Evolutionary conservation across 2,113 vertebrate genomes (phyloP), one percentile per base, ranked within the genome.

Genomic region (Anhinga anhinga): DNA sequence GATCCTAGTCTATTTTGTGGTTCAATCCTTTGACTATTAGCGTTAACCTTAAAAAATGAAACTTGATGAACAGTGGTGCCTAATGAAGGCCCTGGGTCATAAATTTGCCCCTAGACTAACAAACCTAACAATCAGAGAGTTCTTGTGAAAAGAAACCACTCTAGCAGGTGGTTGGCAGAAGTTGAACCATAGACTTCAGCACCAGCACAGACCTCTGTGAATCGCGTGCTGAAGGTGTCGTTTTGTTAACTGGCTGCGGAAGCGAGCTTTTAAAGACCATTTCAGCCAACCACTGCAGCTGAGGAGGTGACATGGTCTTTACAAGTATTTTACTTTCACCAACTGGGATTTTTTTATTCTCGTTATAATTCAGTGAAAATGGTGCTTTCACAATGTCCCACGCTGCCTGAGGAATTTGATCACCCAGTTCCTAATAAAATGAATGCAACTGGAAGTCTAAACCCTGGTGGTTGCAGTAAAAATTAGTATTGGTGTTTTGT

Each of bases 311-410:
- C 65, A 62, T 0, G 17, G 71, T 82, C 86, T 95, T 96, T 94
- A 89, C 90, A 84, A 93, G 95, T 47, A 19, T 91, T 94, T 95
- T 62, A 53, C 77, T 95, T 81, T 61, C 80, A 73, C 89, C 83
- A 47, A 91, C 63, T 70, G 92, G 92, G 93, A 45, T 73, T 81
- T 94, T n/a, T 44, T 95, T 47, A 70, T 65, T 53, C 89, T 80
- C 4, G 2, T 91, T 94, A 50, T 82, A 92, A 90, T 55, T 49
- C 71, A 15, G 52, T 53, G 91, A 26, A 53, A 82, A 45, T 2
- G 26, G 40, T 58, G 58, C 76, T 88, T 84, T 58, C 72, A 27
- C 83, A 82, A 44, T 3, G 52, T 80, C 84, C 71, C 87, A 11
- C 0, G 9, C 26, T 13, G 77, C 67, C 69, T 32, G 2, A 66